A percentile compares a stretch with the other conserved stretches of the same genome.
Evolutionary conservation across 2,888 invertebrate genomes (phyloP).

Genomic region (Agrenia bidenticulata): DNA sequence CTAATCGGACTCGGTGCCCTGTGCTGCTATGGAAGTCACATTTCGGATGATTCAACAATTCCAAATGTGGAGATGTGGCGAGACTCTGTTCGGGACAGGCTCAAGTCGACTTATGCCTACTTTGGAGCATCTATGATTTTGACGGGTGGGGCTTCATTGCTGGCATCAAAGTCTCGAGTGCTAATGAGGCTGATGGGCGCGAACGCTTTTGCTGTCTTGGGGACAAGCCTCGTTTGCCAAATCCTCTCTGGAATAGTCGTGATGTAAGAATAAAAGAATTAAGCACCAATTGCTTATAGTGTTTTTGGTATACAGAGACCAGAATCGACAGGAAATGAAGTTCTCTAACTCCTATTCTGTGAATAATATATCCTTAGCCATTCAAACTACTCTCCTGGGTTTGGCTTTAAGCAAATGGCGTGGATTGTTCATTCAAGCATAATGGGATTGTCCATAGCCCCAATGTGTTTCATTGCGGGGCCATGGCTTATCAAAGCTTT

Average conservation of each 20-base stretch:
- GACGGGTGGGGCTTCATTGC: neutral
- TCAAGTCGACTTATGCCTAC: neutral
- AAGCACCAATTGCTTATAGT: neutral
- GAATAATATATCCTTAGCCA: too few species aligned
- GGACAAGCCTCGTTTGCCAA: neutral
- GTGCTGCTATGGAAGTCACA: neutral
- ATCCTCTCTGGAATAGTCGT: neutral
- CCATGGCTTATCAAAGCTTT: neutral
- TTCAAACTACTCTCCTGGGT: neutral
- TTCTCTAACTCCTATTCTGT: too few species aligned
- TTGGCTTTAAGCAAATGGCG: neutral
- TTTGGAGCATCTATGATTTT: neutral
- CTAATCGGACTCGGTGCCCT: slow-evolving; percentile 1
- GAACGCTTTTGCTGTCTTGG: neutral
- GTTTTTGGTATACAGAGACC: too few species aligned
- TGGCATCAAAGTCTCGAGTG: neutral
- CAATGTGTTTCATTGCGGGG: slow-evolving; percentile 9
- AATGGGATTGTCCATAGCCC: slow-evolving; percentile 5
- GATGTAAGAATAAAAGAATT: neutral
- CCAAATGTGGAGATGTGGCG: neutral
- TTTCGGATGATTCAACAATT: neutral
- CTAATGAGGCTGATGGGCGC: neutral
- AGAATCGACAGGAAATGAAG: too few species aligned
- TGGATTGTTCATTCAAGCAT: neutral
- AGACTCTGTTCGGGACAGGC: neutral